phyloP scores from a whole-genome alignment of 1,140 invertebrate genomes.

The Bombus confusus region DNA sequence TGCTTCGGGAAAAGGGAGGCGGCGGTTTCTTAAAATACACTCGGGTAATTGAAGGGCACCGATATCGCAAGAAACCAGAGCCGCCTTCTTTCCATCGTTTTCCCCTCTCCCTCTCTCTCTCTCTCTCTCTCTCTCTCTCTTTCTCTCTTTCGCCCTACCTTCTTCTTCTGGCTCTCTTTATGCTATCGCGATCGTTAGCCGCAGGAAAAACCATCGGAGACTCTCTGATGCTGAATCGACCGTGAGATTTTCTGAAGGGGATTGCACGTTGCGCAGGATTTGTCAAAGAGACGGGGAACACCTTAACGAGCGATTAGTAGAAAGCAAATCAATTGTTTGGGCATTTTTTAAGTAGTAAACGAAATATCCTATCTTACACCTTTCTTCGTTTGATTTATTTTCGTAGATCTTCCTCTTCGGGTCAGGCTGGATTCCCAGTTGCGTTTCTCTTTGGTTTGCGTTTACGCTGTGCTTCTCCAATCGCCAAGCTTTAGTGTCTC shows the following conservation, averaged over 20 bases:
- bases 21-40: conserved; percentile 45
- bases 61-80: conserved; percentile 50
- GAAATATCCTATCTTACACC: too few species aligned
- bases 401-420: too few species aligned
- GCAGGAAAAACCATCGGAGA: neutral
- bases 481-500: too few species aligned
- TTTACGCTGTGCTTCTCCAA: too few species aligned
- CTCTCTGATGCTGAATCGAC: neutral
- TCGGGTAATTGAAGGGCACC: conserved; percentile 53
- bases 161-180: too few species aligned
- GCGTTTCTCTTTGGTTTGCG: too few species aligned
- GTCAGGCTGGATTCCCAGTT: too few species aligned
- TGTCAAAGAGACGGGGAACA: neutral
- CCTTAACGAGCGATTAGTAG: too few species aligned
- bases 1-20: conserved; percentile 53
- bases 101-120: neutral
- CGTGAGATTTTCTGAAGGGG: neutral
- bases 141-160: neutral
- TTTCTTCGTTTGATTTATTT: too few species aligned
- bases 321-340: too few species aligned
- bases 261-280: neutral
- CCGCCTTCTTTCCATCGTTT: conserved; percentile 9
- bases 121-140: neutral
- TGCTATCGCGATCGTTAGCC: conserved; percentile 24
- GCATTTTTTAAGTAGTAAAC: too few species aligned